phyloP scores from a whole-genome alignment of 1,140 invertebrate species.

The Drosophila rhopaloa region DNA sequence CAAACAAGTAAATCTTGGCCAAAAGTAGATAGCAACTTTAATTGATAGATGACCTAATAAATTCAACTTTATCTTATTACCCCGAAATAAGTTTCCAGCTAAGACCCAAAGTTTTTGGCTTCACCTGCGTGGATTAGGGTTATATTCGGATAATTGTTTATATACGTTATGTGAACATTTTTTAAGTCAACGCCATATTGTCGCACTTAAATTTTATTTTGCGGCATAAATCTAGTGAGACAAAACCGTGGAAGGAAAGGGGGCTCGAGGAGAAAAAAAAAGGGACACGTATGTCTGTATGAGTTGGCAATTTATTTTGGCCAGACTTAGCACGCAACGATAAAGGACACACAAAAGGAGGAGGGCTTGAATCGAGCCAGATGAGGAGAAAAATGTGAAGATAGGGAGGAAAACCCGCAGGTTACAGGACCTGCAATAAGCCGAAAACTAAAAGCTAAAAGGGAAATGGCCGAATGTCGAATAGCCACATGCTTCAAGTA shows the following conservation, averaged over 20 bases:
- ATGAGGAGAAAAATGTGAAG: slow-evolving; percentile 2
- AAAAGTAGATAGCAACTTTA: not conserved
- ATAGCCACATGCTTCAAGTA: slow-evolving; percentile 56
- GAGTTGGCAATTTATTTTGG: slow-evolving; percentile 70
- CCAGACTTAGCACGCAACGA: slow-evolving; percentile 70
- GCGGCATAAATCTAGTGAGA: slow-evolving; percentile 67
- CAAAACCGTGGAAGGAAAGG: not conserved
- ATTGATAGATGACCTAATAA: not conserved
- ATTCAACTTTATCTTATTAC: slow-evolving; percentile 15
- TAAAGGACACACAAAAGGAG: slow-evolving; percentile 37
- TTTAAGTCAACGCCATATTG: slow-evolving; percentile 72
- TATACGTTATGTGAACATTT: slow-evolving; percentile 56
- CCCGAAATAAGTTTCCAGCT: slow-evolving; percentile 9
- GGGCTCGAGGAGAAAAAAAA: slow-evolving; percentile 9
- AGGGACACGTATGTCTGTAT: slow-evolving; percentile 50
- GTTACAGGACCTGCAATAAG: slow-evolving; percentile 58
- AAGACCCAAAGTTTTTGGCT: not conserved
- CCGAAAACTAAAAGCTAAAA: slow-evolving; percentile 52
- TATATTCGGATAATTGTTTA: slow-evolving; percentile 67
- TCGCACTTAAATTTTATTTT: slow-evolving; percentile 77
- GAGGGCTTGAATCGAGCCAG: slow-evolving; percentile 14
- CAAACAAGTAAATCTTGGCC: no score
- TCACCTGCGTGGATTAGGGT: not conserved
- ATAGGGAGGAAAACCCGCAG: slow-evolving; percentile 16
- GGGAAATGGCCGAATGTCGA: slow-evolving; percentile 46